phyloP scores from a whole-genome alignment of 2,888 invertebrate species.

The Panopea generosa region DNA sequence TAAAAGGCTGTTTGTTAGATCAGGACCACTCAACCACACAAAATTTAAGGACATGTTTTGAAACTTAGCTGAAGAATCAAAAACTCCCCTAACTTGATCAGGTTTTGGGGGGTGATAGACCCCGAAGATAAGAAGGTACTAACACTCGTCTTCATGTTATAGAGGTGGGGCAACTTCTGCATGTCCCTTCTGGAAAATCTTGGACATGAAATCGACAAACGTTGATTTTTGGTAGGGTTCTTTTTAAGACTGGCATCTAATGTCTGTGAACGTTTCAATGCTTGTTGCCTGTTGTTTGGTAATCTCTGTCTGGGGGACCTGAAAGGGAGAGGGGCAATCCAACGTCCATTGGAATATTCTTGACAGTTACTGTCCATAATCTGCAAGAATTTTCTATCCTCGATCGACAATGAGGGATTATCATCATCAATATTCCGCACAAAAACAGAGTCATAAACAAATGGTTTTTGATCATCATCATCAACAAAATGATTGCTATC shows the following conservation, averaged over 20 bases:
- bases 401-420: slow-evolving; percentile 12
- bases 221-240: slow-evolving; percentile 35
- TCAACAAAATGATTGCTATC: slow-evolving; percentile 15
- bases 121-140: slow-evolving; percentile 63
- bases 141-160: slow-evolving; percentile 29
- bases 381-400: too few species aligned
- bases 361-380: slow-evolving; percentile 20
- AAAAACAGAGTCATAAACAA: too few species aligned
- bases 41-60: background rate
- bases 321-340: slow-evolving; percentile 40
- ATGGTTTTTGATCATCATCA: too few species aligned
- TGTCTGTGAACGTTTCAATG: slow-evolving; percentile 20
- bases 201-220: slow-evolving; percentile 45
- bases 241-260: slow-evolving; percentile 32
- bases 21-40: slow-evolving; percentile 36
- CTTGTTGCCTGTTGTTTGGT: slow-evolving; percentile 39
- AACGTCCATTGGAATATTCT: slow-evolving; percentile 22
- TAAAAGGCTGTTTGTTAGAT: slow-evolving; percentile 51
- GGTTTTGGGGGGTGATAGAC: slow-evolving; percentile 51
- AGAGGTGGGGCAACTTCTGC: slow-evolving; percentile 50
- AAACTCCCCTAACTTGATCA: slow-evolving; percentile 42
- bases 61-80: slow-evolving; percentile 50
- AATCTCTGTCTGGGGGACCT: slow-evolving; percentile 16
- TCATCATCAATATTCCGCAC: slow-evolving; percentile 4
- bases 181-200: slow-evolving; percentile 1